Base-by-base conservation (phyloP, 2,888 invertebrate genomes). In the Drosophila phalerata region DNA sequence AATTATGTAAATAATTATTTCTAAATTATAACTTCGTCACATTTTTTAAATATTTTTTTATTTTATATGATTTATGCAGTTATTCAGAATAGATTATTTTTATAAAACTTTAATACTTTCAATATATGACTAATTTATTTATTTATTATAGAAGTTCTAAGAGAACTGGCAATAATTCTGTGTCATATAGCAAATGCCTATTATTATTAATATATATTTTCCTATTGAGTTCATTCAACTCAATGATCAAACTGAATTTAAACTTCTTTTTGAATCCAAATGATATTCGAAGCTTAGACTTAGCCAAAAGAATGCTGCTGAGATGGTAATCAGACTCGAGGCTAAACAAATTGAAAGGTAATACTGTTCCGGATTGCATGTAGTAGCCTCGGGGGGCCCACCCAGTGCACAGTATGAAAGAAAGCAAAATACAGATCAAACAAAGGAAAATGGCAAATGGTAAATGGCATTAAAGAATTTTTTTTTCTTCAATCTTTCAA, bases 281-380 rank as follows among this genome's bases (percentile, higher is more conserved):
- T 37, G 51, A 63, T 63, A 67, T 43, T 55, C 53, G 15, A 17
- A 30, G 30, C n/a, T 57, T 32, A 17, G n/a, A 13, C 28, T 34
- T 19, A 19, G 34, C 17, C 28, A 5, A 45, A 45, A 40, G 45
- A 53, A 34, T 30, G 52, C n/a, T 30, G 34, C 32, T 32, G 38
- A 72, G 73, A 75, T 80, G 73, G 69, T 77, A 83, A 77, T 77
- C 73, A 56, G 64, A 68, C 70, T 67, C 63, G 65, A 61, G 77
- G 79, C 69, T 53, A 73, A 64, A 53, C 88, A 79, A 84, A 84
- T 81, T 84, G 85, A 87, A 84, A 85, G 85, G 82, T 83, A 67
- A 64, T 79, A 76, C 73, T 74, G 68, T 84, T 77, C 80, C 60
- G 79, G 66, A 71, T 69, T 67, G 62, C 56, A 63, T 38, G 56